Conservation (phyloP, 2,797 vertebrate species). For the Propithecus perrieri region DNA sequence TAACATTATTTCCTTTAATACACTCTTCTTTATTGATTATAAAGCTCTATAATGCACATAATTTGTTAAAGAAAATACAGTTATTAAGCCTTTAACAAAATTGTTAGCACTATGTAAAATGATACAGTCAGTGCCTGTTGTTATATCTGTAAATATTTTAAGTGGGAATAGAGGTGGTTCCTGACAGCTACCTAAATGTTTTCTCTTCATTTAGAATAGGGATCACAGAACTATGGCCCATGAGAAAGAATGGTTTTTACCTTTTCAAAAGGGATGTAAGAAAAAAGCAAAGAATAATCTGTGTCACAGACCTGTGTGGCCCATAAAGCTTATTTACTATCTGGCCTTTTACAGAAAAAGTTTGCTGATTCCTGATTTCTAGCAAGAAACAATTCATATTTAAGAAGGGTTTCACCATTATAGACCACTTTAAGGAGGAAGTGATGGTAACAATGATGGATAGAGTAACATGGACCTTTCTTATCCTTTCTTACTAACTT, state of each 20-base stretch:
- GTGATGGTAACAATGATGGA: neutral
- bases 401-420: neutral
- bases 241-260: neutral
- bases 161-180: neutral
- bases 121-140: neutral
- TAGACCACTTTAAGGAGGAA: neutral
- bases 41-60: neutral
- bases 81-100: constrained; percentile 12
- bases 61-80: neutral
- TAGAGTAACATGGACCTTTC: neutral
- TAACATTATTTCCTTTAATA: neutral
- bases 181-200: neutral
- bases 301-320: neutral
- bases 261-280: constrained; percentile 22
- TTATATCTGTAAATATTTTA: neutral
- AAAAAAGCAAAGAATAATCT: neutral
- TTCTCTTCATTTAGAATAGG: neutral
- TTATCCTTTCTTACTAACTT: neutral
- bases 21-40: neutral
- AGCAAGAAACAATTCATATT: constrained; percentile 22
- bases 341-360: neutral
- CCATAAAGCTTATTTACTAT: neutral
- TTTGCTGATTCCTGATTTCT: neutral
- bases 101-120: constrained; percentile 13
- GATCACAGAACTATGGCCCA: neutral